Percentiles rank a stretch among this genome's conserved stretches.
phyloP scores from a whole-genome alignment of 2,797 vertebrate species.

The Pelochelys cantorii region DNA sequence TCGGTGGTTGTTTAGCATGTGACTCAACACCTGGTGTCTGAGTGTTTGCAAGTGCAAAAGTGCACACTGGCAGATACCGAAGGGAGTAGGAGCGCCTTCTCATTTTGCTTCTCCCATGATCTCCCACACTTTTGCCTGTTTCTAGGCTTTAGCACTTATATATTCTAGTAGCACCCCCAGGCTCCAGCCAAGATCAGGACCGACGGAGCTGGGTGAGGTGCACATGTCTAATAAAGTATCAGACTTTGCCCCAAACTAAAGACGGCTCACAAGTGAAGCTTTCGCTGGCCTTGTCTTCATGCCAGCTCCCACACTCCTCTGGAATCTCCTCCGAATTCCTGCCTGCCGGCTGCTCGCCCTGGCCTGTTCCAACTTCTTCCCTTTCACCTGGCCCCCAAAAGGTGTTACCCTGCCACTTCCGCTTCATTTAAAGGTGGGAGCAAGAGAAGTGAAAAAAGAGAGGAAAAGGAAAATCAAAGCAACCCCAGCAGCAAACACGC shows the following conservation, averaged over 20 bases:
- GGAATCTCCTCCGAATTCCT: background rate
- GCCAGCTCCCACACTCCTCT: background rate
- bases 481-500: background rate
- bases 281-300: accelerated
- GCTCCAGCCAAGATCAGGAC: background rate
- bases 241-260: background rate
- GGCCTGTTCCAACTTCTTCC: background rate
- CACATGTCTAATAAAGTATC: background rate
- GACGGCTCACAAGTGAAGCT: background rate
- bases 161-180: background rate
- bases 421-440: background rate
- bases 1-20: too few relatives aligned
- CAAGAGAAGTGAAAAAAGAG: background rate
- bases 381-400: background rate
- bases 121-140: background rate
- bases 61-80: background rate
- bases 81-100: background rate
- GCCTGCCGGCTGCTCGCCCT: background rate
- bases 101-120: background rate
- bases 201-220: background rate
- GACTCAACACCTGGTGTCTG: too few relatives aligned
- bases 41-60: background rate
- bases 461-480: background rate
- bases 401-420: background rate
- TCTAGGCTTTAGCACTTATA: background rate